Conservation (phyloP, 1,140 invertebrate species). For the Ceratina australensis region DNA sequence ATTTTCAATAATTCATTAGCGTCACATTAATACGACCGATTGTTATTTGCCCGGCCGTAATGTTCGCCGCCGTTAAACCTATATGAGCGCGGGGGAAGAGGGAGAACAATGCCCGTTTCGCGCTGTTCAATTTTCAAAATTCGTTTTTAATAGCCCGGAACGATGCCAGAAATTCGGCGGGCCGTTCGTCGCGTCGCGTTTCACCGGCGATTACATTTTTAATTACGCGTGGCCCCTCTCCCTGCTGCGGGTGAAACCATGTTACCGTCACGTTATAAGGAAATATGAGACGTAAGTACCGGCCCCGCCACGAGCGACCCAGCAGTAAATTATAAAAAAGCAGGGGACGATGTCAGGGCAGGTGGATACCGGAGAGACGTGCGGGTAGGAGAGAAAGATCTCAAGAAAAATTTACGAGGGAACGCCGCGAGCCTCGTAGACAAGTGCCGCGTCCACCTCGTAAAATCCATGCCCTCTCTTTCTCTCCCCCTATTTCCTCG, state of each 20-base stretch:
- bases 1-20: slow-evolving; percentile 40
- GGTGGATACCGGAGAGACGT: background rate
- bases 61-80: background rate
- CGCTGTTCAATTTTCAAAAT: background rate
- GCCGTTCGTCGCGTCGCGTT: background rate
- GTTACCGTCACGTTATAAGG: slow-evolving; percentile 48
- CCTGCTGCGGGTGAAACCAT: no score
- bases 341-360: slow-evolving; percentile 8
- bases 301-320: slow-evolving; percentile 32
- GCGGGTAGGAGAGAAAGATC: slow-evolving; percentile 30
- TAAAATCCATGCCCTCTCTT: slow-evolving; percentile 48
- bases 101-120: no score
- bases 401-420: slow-evolving; percentile 59
- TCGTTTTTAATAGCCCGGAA: slow-evolving; percentile 7
- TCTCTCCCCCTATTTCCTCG: background rate
- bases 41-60: slow-evolving; percentile 23
- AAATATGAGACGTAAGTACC: slow-evolving; percentile 55
- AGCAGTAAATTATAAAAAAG: slow-evolving; percentile 54
- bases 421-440: slow-evolving; percentile 57
- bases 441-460: slow-evolving; percentile 63
- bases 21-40: slow-evolving; percentile 21
- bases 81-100: background rate
- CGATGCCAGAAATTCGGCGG: background rate
- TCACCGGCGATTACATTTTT: slow-evolving; percentile 41
- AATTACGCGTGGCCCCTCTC: slow-evolving; percentile 19